phyloP scores from a whole-genome alignment of 1,140 invertebrate species.

The Aphaenogaster floridana region DNA sequence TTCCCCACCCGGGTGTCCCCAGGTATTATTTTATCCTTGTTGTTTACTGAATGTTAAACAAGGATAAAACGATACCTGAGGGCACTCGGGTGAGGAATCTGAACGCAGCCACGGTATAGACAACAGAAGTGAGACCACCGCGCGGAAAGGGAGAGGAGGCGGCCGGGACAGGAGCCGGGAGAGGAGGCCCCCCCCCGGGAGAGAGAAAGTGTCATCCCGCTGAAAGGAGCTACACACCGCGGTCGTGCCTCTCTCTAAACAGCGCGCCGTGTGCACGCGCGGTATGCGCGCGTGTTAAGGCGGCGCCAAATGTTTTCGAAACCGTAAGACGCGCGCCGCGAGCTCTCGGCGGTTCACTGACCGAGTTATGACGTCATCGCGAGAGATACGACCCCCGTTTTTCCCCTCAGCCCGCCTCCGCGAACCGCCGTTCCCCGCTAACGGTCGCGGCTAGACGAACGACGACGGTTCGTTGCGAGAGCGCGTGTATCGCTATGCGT shows the following conservation, averaged over 20 bases:
- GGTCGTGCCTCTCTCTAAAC: slow-evolving; percentile 22
- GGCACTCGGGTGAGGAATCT: too few species aligned
- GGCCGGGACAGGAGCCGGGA: neutral
- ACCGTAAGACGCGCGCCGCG: slow-evolving; percentile 77
- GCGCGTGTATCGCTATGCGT: slow-evolving; percentile 20
- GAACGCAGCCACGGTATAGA: neutral
- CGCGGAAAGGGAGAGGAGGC: slow-evolving; percentile 62
- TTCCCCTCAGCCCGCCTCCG: neutral
- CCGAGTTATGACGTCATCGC: slow-evolving; percentile 82
- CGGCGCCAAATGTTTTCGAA: slow-evolving; percentile 81
- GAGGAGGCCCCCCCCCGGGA: slow-evolving; percentile 17
- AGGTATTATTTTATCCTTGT: too few species aligned
- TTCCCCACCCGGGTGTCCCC: too few species aligned
- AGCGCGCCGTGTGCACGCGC: slow-evolving; percentile 33
- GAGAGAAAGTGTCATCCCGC: slow-evolving; percentile 62
- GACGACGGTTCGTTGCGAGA: slow-evolving; percentile 47
- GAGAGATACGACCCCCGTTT: slow-evolving; percentile 51
- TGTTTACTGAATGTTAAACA: too few species aligned
- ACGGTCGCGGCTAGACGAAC: slow-evolving; percentile 62
- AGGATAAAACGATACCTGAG: too few species aligned
- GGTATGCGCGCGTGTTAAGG: slow-evolving; percentile 58
- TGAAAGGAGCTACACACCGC: neutral
- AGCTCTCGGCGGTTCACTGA: slow-evolving; percentile 77
- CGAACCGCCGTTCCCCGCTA: slow-evolving; percentile 38
- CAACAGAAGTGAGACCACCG: neutral